Percentiles rank a stretch among this genome's conserved stretches.
phyloP scores from a whole-genome alignment of 1,140 invertebrate species.

The Drosophila kepulauana region DNA sequence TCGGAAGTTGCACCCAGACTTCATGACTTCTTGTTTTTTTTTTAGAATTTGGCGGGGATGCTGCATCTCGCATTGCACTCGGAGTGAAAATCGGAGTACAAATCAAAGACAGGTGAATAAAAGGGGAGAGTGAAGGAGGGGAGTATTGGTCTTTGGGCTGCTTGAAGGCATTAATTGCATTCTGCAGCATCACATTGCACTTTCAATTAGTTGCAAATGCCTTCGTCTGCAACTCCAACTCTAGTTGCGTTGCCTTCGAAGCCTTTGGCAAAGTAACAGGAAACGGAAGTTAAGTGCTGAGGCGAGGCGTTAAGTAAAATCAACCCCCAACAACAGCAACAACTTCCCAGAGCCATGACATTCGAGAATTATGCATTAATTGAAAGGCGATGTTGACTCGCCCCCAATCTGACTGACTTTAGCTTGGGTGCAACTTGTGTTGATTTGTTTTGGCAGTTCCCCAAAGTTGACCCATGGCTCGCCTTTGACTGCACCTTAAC shows the following conservation, averaged over 20 bases:
- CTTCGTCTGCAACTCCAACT: constrained; percentile 23
- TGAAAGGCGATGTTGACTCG: constrained; percentile 63
- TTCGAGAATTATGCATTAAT: constrained; percentile 80
- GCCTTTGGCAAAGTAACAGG: constrained; percentile 60
- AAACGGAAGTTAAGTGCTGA: constrained; percentile 84
- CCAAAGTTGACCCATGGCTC: constrained; percentile 38
- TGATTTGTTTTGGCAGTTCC: constrained; percentile 43
- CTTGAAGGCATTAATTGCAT: constrained; percentile 83
- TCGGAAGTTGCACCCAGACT: constrained; percentile 6
- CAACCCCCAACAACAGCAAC: constrained; percentile 72
- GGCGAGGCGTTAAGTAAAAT: constrained; percentile 82
- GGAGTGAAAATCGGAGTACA: constrained; percentile 40
- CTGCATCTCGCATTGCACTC: constrained; percentile 30
- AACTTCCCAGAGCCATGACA: constrained; percentile 57
- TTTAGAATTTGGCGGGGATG: neutral
- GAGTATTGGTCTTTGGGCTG: constrained; percentile 16
- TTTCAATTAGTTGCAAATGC: constrained; percentile 84
- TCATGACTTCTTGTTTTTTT: constrained; percentile 15
- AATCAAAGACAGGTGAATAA: constrained; percentile 49
- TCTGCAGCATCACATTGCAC: constrained; percentile 82
- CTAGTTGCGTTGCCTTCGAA: constrained; percentile 2
- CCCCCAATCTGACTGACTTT: neutral
- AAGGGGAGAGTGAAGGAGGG: neutral
- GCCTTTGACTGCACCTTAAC: constrained; percentile 5
- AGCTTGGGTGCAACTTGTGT: constrained; percentile 2